Base-by-base conservation (phyloP, 64 coral and sea anemone species). In the Platygyra sinensis region DNA sequence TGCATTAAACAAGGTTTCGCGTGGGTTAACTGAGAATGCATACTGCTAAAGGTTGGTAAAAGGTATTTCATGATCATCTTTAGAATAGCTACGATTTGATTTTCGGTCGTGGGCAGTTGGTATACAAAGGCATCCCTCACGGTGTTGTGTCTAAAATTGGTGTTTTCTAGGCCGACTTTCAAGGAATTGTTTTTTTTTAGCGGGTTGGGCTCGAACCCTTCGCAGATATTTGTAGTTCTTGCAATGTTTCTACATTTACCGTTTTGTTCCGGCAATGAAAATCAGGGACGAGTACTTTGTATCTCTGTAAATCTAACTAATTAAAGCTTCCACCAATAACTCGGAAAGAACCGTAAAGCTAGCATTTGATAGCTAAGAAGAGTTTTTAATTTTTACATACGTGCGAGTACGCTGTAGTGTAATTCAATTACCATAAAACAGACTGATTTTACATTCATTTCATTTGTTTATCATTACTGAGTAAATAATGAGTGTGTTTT, bases 151-250 rank as follows among this genome's bases (percentile, higher is more conserved):
- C 22, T 69, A 69, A 24, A 69, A n/a, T 69, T 38, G 15, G 62
- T 83, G 8, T 64, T 19, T 65, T 39, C 55, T 18, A 42, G 42
- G 18, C 5, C 20, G 38, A 71, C 25, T 52, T 72, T 10, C 16
- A 64, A 20, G 2, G 81, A 63, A 42, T 50, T 72, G 81, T 69
- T 52, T 85, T 85, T 85, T 85, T 64, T 28, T 85, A 71, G 36
- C 42, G 3, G 63, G 63, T 28, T 67, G 18, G 18, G 51, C 25
- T 36, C n/a, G 18, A 46, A 5, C 42, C 38, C 19, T 39, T 50
- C 49, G 19, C 62, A 84, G 24, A 84, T 84, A 51, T 85, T 85
- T 85, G 20, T 72, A 85, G 81, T 85, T 85, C 81, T 32, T 29
- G 62, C 38, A 72, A 85, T 85, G 27, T 51, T 85, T 85, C 77